Conservation (phyloP, 2,113 vertebrate genomes). For the Talpa occidentalis region DNA sequence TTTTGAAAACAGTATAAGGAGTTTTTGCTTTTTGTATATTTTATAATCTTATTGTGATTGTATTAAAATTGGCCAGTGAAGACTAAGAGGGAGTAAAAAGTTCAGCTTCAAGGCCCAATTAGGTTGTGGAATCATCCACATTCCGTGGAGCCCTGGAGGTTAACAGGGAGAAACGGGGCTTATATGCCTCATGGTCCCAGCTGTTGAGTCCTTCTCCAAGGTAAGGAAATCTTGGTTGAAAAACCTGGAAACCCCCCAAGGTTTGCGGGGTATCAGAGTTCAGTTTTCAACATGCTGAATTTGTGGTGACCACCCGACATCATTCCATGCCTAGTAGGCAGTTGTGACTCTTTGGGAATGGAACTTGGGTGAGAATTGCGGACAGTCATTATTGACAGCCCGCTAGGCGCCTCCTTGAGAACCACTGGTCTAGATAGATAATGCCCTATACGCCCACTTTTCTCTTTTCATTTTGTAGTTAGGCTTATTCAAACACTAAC, state of each 20-base stretch:
- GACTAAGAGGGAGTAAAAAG: not conserved
- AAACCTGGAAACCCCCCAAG: too few relatives aligned
- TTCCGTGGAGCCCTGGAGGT: not conserved
- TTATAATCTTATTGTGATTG: not conserved
- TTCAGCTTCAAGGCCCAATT: not conserved
- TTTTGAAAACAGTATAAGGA: slow-evolving; percentile 16
- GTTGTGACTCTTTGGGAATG: not conserved
- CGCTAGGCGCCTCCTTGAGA: not conserved
- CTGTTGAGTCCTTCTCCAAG: not conserved
- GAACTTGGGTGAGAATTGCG: not conserved
- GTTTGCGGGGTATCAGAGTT: not conserved
- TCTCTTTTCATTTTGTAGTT: not conserved
- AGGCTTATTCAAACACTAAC: not conserved
- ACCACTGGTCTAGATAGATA: not conserved
- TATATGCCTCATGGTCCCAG: not conserved
- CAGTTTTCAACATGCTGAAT: not conserved
- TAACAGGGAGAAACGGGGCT: not conserved
- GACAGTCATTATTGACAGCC: not conserved
- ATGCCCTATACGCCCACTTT: not conserved
- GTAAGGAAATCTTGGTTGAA: not conserved
- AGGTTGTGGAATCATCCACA: not conserved
- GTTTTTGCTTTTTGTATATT: not conserved
- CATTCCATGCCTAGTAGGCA: not conserved
- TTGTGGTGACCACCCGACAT: not conserved
- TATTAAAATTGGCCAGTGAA: not conserved